Percentiles rank a stretch among this genome's conserved stretches.
phyloP scores from a whole-genome alignment of 1,140 invertebrate genomes.

The Drosophila tropicalis region DNA sequence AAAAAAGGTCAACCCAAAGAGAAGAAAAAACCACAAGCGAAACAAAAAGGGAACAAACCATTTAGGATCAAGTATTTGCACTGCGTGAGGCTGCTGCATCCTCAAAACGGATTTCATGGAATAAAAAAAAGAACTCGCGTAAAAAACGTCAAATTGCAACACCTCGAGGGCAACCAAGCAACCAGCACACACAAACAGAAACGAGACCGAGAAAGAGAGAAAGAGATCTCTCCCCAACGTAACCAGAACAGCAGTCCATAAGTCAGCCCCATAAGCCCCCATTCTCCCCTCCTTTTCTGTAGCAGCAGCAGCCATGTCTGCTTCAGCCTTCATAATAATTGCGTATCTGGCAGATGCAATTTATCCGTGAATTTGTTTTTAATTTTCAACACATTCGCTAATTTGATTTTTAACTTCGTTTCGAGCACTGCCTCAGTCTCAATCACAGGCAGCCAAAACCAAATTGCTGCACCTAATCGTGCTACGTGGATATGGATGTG shows the following conservation, averaged over 20 bases:
- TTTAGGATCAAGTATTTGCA: conserved; percentile 81
- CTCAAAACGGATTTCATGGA: conserved; percentile 70
- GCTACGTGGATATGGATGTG: conserved; percentile 45
- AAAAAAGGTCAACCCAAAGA: neutral
- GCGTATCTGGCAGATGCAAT: conserved; percentile 83
- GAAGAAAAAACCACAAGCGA: neutral
- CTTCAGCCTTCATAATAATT: conserved; percentile 78
- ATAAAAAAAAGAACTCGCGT: conserved; percentile 70
- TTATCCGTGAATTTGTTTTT: conserved; percentile 83
- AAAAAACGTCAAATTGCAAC: conserved; percentile 83
- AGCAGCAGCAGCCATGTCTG: neutral
- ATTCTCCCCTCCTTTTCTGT: neutral
- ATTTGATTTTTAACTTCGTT: conserved; percentile 83
- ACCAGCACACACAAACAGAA: conserved; percentile 42
- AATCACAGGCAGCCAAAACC: conserved; percentile 75
- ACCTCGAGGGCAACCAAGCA: conserved; percentile 66
- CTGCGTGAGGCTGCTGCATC: conserved; percentile 56
- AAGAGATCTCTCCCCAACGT: conserved; percentile 14
- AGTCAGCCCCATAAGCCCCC: conserved; percentile 44
- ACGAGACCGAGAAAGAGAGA: conserved; percentile 13
- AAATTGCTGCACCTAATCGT: conserved; percentile 80
- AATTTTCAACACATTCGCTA: conserved; percentile 83
- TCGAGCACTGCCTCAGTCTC: conserved; percentile 77
- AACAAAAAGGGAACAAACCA: conserved; percentile 48
- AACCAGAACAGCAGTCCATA: conserved; percentile 59